Base-by-base conservation (phyloP, 2,113 vertebrate species). In the Mustelus asterias region DNA sequence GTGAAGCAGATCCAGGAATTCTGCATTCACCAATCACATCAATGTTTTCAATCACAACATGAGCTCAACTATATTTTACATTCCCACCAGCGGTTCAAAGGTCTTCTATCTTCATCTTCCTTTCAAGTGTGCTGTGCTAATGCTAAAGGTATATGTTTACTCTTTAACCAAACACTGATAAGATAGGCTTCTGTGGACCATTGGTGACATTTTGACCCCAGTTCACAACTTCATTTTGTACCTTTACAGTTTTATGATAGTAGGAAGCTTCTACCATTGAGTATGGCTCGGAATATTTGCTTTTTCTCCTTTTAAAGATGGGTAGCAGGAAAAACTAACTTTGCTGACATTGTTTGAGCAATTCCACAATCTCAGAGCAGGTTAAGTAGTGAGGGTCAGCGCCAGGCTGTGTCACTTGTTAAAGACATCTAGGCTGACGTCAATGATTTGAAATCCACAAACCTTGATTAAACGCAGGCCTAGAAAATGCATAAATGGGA, bases 141-240 rank as follows among this genome's bases (percentile, higher is more conserved):
- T 95, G 94, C 94, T 54, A 72, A 95, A 93, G 89, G 33, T 72
- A 95, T 95, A 72, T 95, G 94, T 95, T 95, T 95, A 48, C 69
- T 20, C 89, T 95, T 95, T 48, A 72, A 72, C 69, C 33, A 76
- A 95, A 95, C 94, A 95, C 69, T 48, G 94, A 95, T 70, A 95
- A 95, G 94, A 95, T 95, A 95, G 67, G 67, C 94, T 95, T 95
- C 94, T 70, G 94, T 70, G 69, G 94, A 48, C 94, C 37, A 33
- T 48, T 70, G 37, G 24, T 95, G 94, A 95, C 94, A 95, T 72
- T 95, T 95, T 95, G 94, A 95, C 94, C 94, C 69, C 69, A 95
- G 94, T 95, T 95, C 94, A 95, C 94, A 95, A 48, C 94, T 48
- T 95, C 67, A 72, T 70, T 95, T 72, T 95, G 93, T 95, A 93